Percentiles rank a stretch among this genome's conserved stretches.
Evolutionary conservation across 2,797 vertebrate genomes (phyloP).

Genomic region (Rhinogobio ventralis): DNA sequence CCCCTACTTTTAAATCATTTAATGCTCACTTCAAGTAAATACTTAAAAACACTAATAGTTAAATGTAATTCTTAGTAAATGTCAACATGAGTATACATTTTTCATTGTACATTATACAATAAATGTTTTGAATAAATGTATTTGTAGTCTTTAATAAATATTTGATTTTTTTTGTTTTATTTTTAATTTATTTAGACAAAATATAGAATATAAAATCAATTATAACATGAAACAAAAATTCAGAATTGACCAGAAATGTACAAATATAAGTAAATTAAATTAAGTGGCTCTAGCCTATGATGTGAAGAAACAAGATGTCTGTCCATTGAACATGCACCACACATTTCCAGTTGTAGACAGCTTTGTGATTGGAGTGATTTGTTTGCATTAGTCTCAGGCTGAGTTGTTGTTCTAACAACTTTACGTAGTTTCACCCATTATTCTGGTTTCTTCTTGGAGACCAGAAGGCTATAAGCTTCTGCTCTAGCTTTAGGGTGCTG

Average conservation of each 20-base stretch:
- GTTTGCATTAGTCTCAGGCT: background rate
- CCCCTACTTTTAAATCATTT: background rate
- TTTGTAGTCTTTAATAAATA: background rate
- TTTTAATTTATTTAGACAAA: background rate
- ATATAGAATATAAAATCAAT: background rate
- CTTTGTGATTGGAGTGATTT: background rate
- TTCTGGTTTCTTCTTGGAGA: background rate
- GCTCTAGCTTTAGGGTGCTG: conserved; percentile 28
- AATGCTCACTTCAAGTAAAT: background rate
- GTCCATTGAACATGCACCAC: background rate
- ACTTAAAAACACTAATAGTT: background rate
- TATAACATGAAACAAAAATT: background rate
- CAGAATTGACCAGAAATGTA: background rate
- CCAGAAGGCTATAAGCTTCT: conserved; percentile 3
- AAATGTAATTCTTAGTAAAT: background rate
- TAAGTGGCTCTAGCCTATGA: background rate
- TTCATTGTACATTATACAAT: background rate
- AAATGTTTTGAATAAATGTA: background rate
- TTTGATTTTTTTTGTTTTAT: background rate
- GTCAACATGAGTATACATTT: background rate
- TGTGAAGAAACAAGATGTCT: background rate
- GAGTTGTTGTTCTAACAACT: background rate
- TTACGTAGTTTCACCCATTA: background rate
- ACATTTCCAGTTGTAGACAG: background rate
- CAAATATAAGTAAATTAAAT: background rate